Conservation (phyloP, 2,888 invertebrate genomes). For the Plutella xylostella region DNA sequence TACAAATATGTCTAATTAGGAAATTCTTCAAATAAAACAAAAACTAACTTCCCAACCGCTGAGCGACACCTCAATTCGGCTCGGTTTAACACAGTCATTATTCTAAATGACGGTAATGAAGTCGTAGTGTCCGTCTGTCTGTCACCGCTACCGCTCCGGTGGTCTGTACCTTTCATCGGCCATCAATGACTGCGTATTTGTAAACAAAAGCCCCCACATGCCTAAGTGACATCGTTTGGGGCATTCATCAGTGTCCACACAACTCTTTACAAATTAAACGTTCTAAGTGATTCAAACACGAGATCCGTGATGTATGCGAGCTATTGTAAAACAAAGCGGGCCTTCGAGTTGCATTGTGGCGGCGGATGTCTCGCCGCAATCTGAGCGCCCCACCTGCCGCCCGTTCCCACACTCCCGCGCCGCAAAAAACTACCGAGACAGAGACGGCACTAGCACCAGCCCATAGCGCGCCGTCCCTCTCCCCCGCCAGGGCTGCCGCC, state of each 20-base stretch:
- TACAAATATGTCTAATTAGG: background rate
- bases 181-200: slow-evolving; percentile 6
- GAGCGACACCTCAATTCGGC: background rate
- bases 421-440: slow-evolving; percentile 62
- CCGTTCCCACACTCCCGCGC: slow-evolving; percentile 49
- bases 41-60: too few relatives aligned
- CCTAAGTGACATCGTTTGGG: background rate
- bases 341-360: slow-evolving; percentile 61
- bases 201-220: slow-evolving; percentile 3
- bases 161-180: slow-evolving; percentile 2
- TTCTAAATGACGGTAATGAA: background rate
- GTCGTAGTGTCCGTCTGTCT: background rate
- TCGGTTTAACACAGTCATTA: background rate
- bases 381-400: slow-evolving; percentile 27
- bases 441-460: slow-evolving; percentile 32
- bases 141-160: slow-evolving; percentile 1
- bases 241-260: background rate
- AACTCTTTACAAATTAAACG: too few relatives aligned
- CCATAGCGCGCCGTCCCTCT: too few relatives aligned
- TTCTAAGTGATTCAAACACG: too few relatives aligned
- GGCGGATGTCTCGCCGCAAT: slow-evolving; percentile 59
- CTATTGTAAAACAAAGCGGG: slow-evolving; percentile 56
- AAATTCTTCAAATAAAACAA: too few relatives aligned
- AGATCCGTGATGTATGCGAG: slow-evolving; percentile 22
- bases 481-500: slow-evolving; percentile 43